Base-by-base conservation (phyloP, 1,140 invertebrate genomes). In the Drosophila chauvacae region DNA sequence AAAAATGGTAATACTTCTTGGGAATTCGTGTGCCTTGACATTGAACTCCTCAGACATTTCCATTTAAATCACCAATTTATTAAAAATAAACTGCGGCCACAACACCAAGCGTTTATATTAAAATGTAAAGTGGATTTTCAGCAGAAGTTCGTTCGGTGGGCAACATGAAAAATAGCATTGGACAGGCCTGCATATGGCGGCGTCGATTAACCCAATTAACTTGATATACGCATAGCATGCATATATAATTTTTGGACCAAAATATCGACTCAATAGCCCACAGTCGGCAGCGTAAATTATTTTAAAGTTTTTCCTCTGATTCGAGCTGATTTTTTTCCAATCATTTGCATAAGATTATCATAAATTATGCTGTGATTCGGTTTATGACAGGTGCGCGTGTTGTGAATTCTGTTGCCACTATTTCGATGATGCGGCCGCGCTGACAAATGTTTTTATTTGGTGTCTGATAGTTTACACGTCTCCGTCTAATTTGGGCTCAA, bases 141-240 rank as follows among this genome's bases (percentile, higher is more conserved):
- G 35, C 41, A 37, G 23, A 26, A 39, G 20, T 65, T 53, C 18
- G 48, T 44, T 14, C 33, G 18, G 48, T 14, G 20, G 42, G 60
- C 26, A 64, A 48, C 30, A 72, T 74, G 41, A 59, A 70, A 70
- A 77, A 77, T 62, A 66, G 47, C 42, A n/a, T 78, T 30, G 41
- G 53, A 51, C 61, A 48, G 65, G 61, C 33, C 76, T 48, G 55
- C 58, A 62, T 45, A 61, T 66, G 69, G 72, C 51, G 58, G 59
- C 53, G 60, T 66, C 76, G 83, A 84, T 87, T 87, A 87, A 87
- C 83, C 84, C 80, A 87, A 88, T 87, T 87, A 88, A 80, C 80
- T 83, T 88, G 84, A 88, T 84, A 77, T 77, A 88, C 68, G 77
- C 80, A 88, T 58, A 88, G 73, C 80, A 70, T 88, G 68, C 76